A percentile compares a stretch with the other conserved stretches of the same genome.
Conservation (phyloP, 2,888 invertebrate genomes). For the Pyrocoelia pectoralis region DNA sequence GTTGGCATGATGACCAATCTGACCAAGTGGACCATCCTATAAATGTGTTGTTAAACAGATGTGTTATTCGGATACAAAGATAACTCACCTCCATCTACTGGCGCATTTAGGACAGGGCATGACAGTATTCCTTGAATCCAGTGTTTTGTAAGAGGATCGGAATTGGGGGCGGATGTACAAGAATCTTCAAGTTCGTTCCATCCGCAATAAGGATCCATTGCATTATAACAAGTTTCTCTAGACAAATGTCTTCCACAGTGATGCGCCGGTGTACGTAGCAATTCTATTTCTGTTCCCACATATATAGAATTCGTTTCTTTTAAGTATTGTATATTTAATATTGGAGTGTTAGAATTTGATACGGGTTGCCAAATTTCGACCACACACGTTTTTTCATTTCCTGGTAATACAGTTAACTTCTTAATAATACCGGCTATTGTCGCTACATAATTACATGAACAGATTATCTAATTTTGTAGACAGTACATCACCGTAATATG, state of each 20-base stretch:
- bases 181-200: constrained; percentile 83
- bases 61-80: too few relatives aligned
- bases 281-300: constrained; percentile 72
- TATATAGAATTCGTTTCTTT: constrained; percentile 85
- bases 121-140: constrained; percentile 78
- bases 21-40: constrained; percentile 88
- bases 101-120: constrained; percentile 74
- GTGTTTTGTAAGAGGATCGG: constrained; percentile 68
- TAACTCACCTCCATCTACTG: constrained; percentile 59
- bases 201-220: constrained; percentile 94
- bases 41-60: too few relatives aligned
- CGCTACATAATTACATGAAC: constrained; percentile 75
- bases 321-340: constrained; percentile 78
- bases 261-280: constrained; percentile 78
- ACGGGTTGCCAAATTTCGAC: constrained; percentile 85
- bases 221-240: constrained; percentile 76
- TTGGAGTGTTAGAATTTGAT: constrained; percentile 63
- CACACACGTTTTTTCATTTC: constrained; percentile 77
- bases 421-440: constrained; percentile 78
- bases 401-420: constrained; percentile 80
- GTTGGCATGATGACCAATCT: constrained; percentile 80
- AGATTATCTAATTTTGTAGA: constrained; percentile 74
- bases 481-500: constrained; percentile 83
- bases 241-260: constrained; percentile 80
- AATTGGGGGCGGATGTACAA: constrained; percentile 76